These are phyloP conservation scores for Autographa gamma DNA, from an alignment of 2,888 invertebrate species.

Conservation along the genomic window DNA sequence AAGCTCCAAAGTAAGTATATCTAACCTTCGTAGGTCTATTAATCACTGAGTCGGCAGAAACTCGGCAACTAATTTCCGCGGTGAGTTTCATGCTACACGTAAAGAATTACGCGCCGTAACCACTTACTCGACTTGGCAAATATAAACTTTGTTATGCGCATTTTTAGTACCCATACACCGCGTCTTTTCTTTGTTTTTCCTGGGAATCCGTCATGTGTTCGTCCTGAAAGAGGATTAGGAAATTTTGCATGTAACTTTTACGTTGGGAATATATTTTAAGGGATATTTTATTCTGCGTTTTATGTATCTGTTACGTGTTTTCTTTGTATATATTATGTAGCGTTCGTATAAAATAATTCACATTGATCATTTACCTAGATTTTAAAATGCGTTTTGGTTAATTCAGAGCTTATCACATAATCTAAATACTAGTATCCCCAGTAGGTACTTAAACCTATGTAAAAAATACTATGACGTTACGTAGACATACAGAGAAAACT, in stretches of 20 bases:
- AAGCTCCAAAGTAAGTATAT: conserved; percentile 10
- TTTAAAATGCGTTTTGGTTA: no score
- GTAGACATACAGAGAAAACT: conserved; percentile 18
- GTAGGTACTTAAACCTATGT: no score
- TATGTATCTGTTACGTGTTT: no score
- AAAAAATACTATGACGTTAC: neutral
- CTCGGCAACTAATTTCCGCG: conserved; percentile 42
- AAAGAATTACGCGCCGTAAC: conserved; percentile 7
- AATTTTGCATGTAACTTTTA: neutral
- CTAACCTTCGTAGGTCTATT: conserved; percentile 26
- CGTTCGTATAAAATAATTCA: no score
- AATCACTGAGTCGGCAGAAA: conserved; percentile 46
- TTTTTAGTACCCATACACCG: neutral
- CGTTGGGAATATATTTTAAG: no score
- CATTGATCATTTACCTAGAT: no score
- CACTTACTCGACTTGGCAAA: neutral
- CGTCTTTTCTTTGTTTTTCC: neutral
- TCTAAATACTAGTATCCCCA: no score
- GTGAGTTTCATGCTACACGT: neutral
- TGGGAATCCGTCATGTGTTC: neutral
- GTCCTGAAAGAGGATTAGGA: neutral
- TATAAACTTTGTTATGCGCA: conserved; percentile 5
- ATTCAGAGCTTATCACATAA: no score
- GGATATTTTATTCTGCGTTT: no score
- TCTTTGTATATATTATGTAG: no score